Conservation (phyloP, 2,888 invertebrate species). For the Leptopilina drosophilae region DNA sequence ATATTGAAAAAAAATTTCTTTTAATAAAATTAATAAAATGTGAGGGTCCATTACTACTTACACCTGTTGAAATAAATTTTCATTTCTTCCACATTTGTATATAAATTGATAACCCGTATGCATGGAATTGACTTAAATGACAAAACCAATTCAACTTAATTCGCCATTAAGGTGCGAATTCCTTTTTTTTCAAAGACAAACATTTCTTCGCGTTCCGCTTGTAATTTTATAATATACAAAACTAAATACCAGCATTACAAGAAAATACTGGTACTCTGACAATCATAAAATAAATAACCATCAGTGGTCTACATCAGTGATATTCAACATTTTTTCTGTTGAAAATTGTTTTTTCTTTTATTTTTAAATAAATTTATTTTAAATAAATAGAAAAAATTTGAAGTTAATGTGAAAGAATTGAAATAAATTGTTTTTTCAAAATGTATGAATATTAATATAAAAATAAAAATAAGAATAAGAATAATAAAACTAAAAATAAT, state of each 20-base stretch:
- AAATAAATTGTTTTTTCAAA: no score
- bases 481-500: no score
- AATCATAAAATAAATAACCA: neutral
- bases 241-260: conserved; percentile 14
- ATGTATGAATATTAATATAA: no score
- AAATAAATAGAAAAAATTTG: no score
- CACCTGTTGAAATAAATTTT: conserved; percentile 15
- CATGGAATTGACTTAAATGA: neutral
- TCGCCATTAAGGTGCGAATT: no score
- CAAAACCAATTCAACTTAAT: neutral
- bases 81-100: neutral
- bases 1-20: no score
- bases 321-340: neutral
- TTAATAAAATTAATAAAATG: neutral
- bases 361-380: no score
- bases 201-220: neutral
- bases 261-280: conserved; percentile 3
- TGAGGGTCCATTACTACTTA: neutral
- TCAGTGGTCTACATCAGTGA: neutral
- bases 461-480: no score
- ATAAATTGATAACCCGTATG: conserved; percentile 5
- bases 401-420: no score
- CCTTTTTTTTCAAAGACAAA: no score
- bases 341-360: no score
- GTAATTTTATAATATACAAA: neutral